Percentiles rank a stretch among this genome's conserved stretches.
These are phyloP conservation scores for Parauchenoglanis punctatus DNA, from an alignment of 2,797 vertebrate genomes.

Conservation along the genomic window DNA sequence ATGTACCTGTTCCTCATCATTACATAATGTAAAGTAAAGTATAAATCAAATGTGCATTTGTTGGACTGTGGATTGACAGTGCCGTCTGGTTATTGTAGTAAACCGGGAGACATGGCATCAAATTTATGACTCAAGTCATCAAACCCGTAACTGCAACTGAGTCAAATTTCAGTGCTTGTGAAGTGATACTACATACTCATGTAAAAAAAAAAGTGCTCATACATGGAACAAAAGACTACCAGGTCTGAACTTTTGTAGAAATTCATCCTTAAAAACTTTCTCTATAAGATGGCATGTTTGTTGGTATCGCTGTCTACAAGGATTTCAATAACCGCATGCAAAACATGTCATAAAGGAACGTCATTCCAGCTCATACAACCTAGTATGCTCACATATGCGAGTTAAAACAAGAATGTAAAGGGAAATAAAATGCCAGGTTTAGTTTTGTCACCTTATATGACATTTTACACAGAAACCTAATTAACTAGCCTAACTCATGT, in stretches of 20 bases:
- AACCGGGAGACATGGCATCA: neutral
- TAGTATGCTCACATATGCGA: neutral
- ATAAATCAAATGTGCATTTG: neutral
- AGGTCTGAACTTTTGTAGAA: neutral
- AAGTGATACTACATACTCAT: no score
- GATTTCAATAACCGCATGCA: neutral
- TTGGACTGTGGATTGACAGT: neutral
- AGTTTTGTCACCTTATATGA: neutral
- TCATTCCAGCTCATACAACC: neutral
- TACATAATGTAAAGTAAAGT: neutral
- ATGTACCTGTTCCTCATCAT: neutral
- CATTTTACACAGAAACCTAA: neutral
- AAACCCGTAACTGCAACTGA: neutral
- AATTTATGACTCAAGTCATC: neutral
- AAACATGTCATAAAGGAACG: neutral
- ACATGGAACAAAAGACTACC: neutral
- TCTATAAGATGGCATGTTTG: neutral
- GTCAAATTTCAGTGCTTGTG: neutral
- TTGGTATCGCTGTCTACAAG: neutral
- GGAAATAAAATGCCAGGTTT: neutral
- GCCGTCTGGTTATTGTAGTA: neutral
- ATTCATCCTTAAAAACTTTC: no score
- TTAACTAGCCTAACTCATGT: neutral
- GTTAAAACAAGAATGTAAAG: neutral
- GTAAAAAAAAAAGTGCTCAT: neutral